Percentiles rank a stretch among this genome's conserved stretches.
Evolutionary conservation across 2,888 invertebrate species (phyloP).

Genomic region (Stramonita haemastoma): DNA sequence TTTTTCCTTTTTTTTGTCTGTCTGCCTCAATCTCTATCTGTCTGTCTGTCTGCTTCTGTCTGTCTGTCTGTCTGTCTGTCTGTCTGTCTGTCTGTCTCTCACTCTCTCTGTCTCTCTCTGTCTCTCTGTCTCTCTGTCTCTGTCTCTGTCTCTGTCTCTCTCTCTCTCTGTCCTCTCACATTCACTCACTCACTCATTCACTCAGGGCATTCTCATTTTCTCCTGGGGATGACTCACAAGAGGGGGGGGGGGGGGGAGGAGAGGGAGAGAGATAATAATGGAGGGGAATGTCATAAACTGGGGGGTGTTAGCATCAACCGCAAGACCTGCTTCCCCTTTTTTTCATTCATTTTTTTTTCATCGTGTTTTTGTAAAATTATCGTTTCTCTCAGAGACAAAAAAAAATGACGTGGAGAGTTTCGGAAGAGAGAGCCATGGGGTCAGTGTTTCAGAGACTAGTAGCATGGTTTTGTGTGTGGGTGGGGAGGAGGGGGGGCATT

Average conservation of each 20-base stretch:
- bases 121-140: too few relatives aligned
- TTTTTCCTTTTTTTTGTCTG: too few relatives aligned
- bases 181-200: background rate
- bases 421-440: background rate
- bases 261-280: background rate
- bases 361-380: background rate
- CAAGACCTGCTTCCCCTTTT: background rate
- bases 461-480: background rate
- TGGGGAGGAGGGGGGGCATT: background rate
- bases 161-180: background rate
- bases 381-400: background rate
- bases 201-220: background rate
- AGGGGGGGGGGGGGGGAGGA: too few relatives aligned
- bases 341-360: background rate
- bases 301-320: slow-evolving; percentile 28
- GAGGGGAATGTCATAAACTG: slow-evolving; percentile 27
- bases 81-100: too few relatives aligned
- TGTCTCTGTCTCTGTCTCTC: too few relatives aligned
- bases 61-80: slow-evolving; percentile 11
- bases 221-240: background rate
- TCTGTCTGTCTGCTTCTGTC: slow-evolving; percentile 7
- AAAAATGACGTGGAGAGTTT: background rate
- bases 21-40: background rate
- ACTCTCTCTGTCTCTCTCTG: too few relatives aligned
- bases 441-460: background rate